Base-by-base conservation (phyloP, 1,140 invertebrate species). In the Centruroides sculpturatus region DNA sequence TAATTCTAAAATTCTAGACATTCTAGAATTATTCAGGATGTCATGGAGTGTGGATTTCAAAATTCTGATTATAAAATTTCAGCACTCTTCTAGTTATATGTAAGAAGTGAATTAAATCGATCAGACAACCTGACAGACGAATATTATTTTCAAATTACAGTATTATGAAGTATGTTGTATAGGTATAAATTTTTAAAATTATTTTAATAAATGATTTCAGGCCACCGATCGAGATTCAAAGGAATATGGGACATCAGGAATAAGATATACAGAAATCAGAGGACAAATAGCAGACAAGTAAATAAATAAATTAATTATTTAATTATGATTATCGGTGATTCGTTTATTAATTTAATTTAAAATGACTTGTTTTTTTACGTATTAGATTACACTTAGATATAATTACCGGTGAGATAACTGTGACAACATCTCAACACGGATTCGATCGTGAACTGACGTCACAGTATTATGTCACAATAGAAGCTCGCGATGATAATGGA, bases 391-490 rank as follows among this genome's bases (percentile, higher is more conserved):
- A 80, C 62, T 76, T 97, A 35, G 85, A 96, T 73, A 80, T 85
- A 49, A 76, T 84, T 53, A 84, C 85, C 41, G 92, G 92, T 0
- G 77, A 86, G 5, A 85, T 96, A 60, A 86, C 83, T 3, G 86
- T 94, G 2, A 86, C 85, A 69, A 66, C 64, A 35, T 50, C 59
- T 7, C 67, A 67, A 13, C 78, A 83, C 0, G 85, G 85, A 1
- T 91, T 96, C 68, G 92, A 97, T 73, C 77, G 92, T 41, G 92
- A 98, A 74, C 79, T 87, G 36, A 80, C 89, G 9, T 82, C 86
- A 0, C 81, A 84, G 7, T 91, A 94, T 76, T 94, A 86, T 75
- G 75, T 98, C 5, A 95, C 89, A 0, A 85, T 93, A 0, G 92
- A 96, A 73, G 92, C 92, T 0, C 78, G 89, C 66, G 92, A 97